phyloP scores from a whole-genome alignment of 1,140 invertebrate genomes.

The Hyles euphorbiae region DNA sequence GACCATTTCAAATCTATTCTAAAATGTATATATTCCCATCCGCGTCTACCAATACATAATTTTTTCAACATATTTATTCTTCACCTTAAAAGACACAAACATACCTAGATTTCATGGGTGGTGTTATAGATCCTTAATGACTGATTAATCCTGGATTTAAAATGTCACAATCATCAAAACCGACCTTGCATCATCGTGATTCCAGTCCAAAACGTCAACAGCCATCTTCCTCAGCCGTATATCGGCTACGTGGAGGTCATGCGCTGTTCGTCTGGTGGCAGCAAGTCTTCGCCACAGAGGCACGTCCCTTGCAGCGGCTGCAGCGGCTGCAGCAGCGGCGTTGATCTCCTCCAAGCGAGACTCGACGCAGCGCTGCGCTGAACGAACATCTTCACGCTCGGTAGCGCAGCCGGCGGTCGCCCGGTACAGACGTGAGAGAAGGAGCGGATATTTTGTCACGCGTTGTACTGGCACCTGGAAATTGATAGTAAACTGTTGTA shows the following conservation, averaged over 20 bases:
- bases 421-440: slow-evolving; percentile 92
- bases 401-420: slow-evolving; percentile 90
- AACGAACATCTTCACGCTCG: slow-evolving; percentile 84
- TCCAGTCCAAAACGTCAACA: slow-evolving; percentile 94
- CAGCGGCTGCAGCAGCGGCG: slow-evolving; percentile 92
- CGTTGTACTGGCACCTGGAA: slow-evolving; percentile 89
- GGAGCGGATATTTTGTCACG: slow-evolving; percentile 94
- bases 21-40: no score
- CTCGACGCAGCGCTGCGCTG: slow-evolving; percentile 94
- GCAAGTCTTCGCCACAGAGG: slow-evolving; percentile 93
- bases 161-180: slow-evolving; percentile 5
- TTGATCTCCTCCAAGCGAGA: slow-evolving; percentile 96
- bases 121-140: no score
- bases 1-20: no score
- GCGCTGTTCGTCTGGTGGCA: slow-evolving; percentile 82
- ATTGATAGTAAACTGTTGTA: neutral
- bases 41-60: no score
- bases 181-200: slow-evolving; percentile 88
- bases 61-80: no score
- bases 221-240: slow-evolving; percentile 94
- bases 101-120: no score
- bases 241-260: slow-evolving; percentile 89
- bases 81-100: no score
- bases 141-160: neutral
- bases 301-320: slow-evolving; percentile 86